Percentiles rank a stretch among this genome's conserved stretches.
Evolutionary conservation across 1,140 invertebrate species (phyloP).

Genomic region (Drosophila serrata): DNA sequence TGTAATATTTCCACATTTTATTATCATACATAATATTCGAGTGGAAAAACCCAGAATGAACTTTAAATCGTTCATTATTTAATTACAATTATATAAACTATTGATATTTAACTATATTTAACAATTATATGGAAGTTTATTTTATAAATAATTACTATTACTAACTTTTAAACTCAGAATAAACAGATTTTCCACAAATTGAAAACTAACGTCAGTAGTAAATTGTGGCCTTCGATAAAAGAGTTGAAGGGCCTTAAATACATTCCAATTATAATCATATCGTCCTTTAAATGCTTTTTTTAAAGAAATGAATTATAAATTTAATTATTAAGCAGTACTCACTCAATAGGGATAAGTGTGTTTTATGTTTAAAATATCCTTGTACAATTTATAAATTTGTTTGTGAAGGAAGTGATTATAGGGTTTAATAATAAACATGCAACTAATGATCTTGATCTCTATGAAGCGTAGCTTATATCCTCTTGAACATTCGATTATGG

Average conservation of each 20-base stretch:
- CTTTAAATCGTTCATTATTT: not conserved
- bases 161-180: not conserved
- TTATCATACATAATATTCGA: not conserved
- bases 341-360: no score
- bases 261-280: no score
- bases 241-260: no score
- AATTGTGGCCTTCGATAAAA: constrained; percentile 8
- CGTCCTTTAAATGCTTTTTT: no score
- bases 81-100: not conserved
- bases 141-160: not conserved
- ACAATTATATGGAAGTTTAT: not conserved
- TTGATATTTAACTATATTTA: no score
- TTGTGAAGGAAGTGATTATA: not conserved
- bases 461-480: constrained; percentile 17
- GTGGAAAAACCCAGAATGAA: not conserved
- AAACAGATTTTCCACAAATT: not conserved
- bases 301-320: no score
- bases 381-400: no score
- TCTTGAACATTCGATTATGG: constrained; percentile 1
- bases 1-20: not conserved
- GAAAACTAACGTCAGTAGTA: not conserved
- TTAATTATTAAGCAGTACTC: no score
- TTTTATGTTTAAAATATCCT: no score
- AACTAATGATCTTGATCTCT: constrained; percentile 1
- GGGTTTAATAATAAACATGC: not conserved